Percentiles rank a stretch among this genome's conserved stretches.
Conservation (phyloP, 2,888 invertebrate genomes). For the Diplolepis rosae region DNA sequence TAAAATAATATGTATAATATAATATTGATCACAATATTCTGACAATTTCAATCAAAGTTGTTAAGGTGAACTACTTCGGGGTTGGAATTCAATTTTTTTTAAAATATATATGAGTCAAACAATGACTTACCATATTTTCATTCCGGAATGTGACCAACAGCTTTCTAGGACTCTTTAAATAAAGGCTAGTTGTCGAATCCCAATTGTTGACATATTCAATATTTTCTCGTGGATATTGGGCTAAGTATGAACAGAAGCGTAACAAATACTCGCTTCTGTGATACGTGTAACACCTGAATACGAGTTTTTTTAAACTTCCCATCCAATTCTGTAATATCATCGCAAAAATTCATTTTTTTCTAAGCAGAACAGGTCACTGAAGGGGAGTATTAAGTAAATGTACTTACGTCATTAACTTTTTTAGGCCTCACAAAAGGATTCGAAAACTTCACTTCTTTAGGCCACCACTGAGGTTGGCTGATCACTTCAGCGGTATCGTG, state of each 20-base stretch:
- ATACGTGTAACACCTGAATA: conserved; percentile 82
- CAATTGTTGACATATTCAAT: conserved; percentile 83
- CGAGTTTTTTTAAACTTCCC: conserved; percentile 79
- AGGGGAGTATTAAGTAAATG: too few species aligned
- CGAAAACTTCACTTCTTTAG: conserved; percentile 79
- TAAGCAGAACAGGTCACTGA: too few species aligned
- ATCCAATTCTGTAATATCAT: conserved; percentile 75
- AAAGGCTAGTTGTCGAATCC: conserved; percentile 84
- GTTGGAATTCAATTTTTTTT: too few species aligned
- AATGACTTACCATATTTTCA: conserved; percentile 79
- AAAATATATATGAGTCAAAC: too few species aligned
- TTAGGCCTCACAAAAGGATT: conserved; percentile 79
- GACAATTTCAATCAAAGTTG: too few species aligned
- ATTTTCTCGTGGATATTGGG: conserved; percentile 79
- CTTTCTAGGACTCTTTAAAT: conserved; percentile 79
- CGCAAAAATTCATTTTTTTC: neutral
- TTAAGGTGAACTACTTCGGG: too few species aligned
- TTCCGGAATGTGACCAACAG: conserved; percentile 84
- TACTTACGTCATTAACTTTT: conserved; percentile 73
- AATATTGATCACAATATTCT: neutral
- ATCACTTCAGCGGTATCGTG: conserved; percentile 77
- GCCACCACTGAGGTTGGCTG: conserved; percentile 83
- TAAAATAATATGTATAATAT: conserved; percentile 27
- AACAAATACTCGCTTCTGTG: conserved; percentile 83
- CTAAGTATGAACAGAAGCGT: conserved; percentile 82